Base-by-base conservation (phyloP, 64 coral and sea anemone genomes). In the Stichodactyla helianthus region DNA sequence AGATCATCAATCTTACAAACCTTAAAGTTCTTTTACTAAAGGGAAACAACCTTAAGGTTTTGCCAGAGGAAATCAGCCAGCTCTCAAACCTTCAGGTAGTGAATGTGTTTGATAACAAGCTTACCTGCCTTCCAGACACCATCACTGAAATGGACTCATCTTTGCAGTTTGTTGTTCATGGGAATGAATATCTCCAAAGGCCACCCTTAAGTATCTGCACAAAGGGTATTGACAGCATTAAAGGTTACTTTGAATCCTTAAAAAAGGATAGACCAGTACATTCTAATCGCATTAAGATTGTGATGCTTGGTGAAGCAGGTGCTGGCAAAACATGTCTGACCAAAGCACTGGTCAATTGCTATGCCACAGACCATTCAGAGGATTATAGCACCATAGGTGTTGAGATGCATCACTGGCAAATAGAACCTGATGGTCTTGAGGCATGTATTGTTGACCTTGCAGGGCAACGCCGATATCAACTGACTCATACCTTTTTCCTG, bases 401-500 rank as follows among this genome's bases (percentile, higher is more conserved):
- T 54, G 93, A 90, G 77, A 94, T 95, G 54, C 74, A 79, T 54
- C 88, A 78, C 9, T 99, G 96, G 93, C 88, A 80, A 71, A 10
- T 86, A 50, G 61, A 77, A 19, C 57, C 62, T 13, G 56, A 86
- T 82, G 96, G 90, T 7, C 56, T 99, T 14, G 86, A 95, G 53
- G 91, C 94, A 53, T 77, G 91, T 59, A 87, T 99, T 91, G 93
- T 95, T 52, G 96, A 99, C 89, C 94, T 88, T 86, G 96, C 96
- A 62, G 96, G 96, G 28, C 93, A 99, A 50, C 87, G 88, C 5
- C 59, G 88, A 4, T 99, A 99, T 51, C 93, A 95, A n/a, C 64
- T 95, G 59, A 99, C 96, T n/a, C 96, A 99, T 67, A 90, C 90
- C 26, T 94, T 99, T 22, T 99, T 99, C 70, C 76, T 99, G 12